Evolutionary conservation across 2,797 vertebrate species (phyloP).

Genomic region (Microtus obscurus): DNA sequence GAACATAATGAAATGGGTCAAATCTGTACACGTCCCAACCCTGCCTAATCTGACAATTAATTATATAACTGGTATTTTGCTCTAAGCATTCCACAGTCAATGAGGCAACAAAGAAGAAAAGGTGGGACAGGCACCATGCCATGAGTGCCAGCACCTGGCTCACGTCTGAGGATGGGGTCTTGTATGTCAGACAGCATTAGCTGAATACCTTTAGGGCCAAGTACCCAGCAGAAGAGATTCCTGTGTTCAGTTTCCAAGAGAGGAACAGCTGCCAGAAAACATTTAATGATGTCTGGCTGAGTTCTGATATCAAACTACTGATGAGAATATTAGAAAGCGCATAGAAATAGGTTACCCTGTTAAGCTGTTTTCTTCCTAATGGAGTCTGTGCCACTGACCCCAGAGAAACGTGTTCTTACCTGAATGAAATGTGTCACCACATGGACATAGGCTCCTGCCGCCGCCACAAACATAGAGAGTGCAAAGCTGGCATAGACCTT

Average conservation of each 20-base stretch:
- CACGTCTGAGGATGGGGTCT: not conserved
- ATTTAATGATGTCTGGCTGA: not conserved
- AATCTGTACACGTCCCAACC: slow-evolving; percentile 17
- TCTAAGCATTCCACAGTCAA: not conserved
- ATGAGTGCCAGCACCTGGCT: not conserved
- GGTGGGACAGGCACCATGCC: not conserved
- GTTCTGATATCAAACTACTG: slow-evolving; percentile 43
- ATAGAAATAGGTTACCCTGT: not conserved
- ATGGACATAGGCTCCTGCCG: slow-evolving; percentile 94
- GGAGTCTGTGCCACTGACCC: not conserved
- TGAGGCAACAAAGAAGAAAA: not conserved
- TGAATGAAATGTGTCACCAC: slow-evolving; percentile 93
- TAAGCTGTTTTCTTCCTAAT: slow-evolving; percentile 28
- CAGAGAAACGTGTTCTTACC: slow-evolving; percentile 87
- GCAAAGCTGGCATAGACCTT: slow-evolving; percentile 97
- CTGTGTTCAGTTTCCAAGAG: not conserved
- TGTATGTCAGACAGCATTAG: fast-evolving
- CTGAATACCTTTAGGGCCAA: not conserved
- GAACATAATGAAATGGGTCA: slow-evolving; percentile 21
- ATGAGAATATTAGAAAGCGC: not conserved
- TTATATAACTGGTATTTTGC: slow-evolving; percentile 21
- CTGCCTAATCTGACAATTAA: slow-evolving; percentile 33
- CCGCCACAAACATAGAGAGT: slow-evolving; percentile 95
- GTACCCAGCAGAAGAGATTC: not conserved
- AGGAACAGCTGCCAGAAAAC: slow-evolving; percentile 9